These are phyloP conservation scores for Hemiscyllium ocellatum DNA, from an alignment of 2,113 vertebrate genomes.

Conservation along the genomic window DNA sequence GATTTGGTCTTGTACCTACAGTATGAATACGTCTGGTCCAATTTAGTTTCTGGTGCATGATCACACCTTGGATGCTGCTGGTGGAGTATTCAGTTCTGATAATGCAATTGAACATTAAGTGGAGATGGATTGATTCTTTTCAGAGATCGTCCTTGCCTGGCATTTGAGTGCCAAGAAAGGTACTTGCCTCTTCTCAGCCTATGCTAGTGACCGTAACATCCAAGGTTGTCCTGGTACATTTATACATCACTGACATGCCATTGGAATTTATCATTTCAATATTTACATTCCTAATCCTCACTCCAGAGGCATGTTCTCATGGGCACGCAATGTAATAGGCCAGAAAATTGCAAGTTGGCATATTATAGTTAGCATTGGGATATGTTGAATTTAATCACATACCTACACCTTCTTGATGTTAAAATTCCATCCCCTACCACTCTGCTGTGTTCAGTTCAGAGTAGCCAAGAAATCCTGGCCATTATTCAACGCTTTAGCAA, in stretches of 20 bases:
- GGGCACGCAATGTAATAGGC: not conserved
- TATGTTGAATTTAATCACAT: not conserved
- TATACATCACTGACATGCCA: not conserved
- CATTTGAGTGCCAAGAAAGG: too few relatives aligned
- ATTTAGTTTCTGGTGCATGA: too few relatives aligned
- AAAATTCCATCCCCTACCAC: not conserved
- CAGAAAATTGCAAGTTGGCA: not conserved
- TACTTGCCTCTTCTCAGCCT: too few relatives aligned
- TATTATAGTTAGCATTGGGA: not conserved
- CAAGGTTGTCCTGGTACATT: not conserved
- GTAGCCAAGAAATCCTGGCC: not conserved
- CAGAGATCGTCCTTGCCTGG: too few relatives aligned
- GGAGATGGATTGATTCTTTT: too few relatives aligned
- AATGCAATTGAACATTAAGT: too few relatives aligned
- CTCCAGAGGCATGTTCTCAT: not conserved
- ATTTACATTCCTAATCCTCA: not conserved
- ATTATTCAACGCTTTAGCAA: not conserved
- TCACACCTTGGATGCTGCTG: too few relatives aligned
- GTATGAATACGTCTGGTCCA: too few relatives aligned
- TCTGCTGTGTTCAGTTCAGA: not conserved
- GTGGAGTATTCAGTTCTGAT: too few relatives aligned
- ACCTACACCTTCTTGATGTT: not conserved
- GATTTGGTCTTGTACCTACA: too few relatives aligned
- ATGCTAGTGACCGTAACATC: not conserved
- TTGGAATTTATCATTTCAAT: not conserved